Evolutionary conservation across 2,113 vertebrate species (phyloP).

Genomic region (Charadrius vociferus): DNA sequence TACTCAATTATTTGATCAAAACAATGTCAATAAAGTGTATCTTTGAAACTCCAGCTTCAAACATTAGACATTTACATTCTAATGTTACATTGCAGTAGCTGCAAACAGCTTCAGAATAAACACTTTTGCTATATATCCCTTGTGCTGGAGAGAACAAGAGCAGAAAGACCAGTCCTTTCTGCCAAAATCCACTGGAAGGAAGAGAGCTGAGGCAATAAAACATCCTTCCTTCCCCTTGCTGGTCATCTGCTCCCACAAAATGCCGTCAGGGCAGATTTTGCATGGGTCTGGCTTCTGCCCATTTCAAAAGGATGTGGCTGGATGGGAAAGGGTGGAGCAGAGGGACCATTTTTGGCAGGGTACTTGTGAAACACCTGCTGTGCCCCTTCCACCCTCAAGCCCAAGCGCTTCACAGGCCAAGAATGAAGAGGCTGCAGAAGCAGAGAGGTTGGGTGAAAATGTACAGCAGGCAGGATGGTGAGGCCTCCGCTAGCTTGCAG

Average conservation of each 20-base stretch:
- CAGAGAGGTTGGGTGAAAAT: neutral
- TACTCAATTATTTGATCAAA: neutral
- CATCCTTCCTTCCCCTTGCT: conserved; percentile 46
- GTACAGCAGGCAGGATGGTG: neutral
- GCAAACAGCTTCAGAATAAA: neutral
- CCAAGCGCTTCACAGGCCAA: neutral
- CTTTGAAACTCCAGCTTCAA: neutral
- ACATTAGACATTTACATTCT: neutral
- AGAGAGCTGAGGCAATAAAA: conserved; percentile 20
- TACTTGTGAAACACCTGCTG: neutral
- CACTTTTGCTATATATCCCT: neutral
- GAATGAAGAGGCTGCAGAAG: neutral
- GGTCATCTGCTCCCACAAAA: conserved; percentile 13
- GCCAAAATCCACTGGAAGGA: conserved; percentile 37
- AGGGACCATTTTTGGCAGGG: neutral
- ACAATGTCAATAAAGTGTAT: neutral
- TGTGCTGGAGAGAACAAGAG: neutral
- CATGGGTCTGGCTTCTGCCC: neutral
- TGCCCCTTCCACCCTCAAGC: neutral
- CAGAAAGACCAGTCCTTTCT: neutral
- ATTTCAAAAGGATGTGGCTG: neutral
- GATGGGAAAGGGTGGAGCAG: conserved; percentile 24
- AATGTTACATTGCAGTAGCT: neutral
- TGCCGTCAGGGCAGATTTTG: neutral
- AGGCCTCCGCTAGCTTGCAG: neutral